A percentile compares a stretch with the other conserved stretches of the same genome.
These are phyloP conservation scores for Champsocephalus esox DNA, from an alignment of 2,797 vertebrate species.

Conservation along the genomic window DNA sequence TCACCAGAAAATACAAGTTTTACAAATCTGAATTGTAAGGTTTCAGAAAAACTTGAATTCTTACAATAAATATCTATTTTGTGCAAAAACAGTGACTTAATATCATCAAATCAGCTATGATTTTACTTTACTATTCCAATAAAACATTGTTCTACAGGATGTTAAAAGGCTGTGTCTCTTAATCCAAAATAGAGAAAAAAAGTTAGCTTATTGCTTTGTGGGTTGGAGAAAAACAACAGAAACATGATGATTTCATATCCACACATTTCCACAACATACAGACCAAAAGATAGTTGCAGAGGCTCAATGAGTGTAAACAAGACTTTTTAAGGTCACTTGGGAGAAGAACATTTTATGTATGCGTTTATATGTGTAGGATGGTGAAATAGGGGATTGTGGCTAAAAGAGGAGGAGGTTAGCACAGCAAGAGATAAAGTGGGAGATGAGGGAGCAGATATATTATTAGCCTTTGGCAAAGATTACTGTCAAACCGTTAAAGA, in stretches of 20 bases:
- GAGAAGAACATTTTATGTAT: conserved; percentile 32
- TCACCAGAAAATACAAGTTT: neutral
- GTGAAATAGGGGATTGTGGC: neutral
- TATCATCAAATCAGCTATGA: neutral
- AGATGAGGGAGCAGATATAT: conserved; percentile 59
- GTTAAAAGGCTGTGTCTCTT: conserved; percentile 10
- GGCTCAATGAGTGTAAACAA: conserved; percentile 53
- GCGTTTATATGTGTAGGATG: conserved; percentile 10
- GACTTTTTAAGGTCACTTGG: conserved; percentile 32
- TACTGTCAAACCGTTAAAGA: conserved; percentile 73
- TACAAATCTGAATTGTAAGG: neutral
- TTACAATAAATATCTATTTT: neutral
- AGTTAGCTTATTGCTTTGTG: conserved; percentile 62
- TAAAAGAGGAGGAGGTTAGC: conserved; percentile 28
- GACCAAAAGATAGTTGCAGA: conserved; percentile 45
- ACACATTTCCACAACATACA: conserved; percentile 61
- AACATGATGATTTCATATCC: conserved; percentile 67
- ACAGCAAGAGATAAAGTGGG: conserved; percentile 45
- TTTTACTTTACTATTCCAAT: conserved; percentile 18
- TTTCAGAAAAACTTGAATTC: neutral
- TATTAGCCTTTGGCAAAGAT: conserved; percentile 68
- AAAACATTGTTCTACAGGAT: conserved; percentile 20
- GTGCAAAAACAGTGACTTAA: neutral
- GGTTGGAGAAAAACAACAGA: conserved; percentile 72
- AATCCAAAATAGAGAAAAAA: conserved; percentile 36